Evolutionary conservation across 2,797 vertebrate species (phyloP).

Genomic region (Poecilia picta): DNA sequence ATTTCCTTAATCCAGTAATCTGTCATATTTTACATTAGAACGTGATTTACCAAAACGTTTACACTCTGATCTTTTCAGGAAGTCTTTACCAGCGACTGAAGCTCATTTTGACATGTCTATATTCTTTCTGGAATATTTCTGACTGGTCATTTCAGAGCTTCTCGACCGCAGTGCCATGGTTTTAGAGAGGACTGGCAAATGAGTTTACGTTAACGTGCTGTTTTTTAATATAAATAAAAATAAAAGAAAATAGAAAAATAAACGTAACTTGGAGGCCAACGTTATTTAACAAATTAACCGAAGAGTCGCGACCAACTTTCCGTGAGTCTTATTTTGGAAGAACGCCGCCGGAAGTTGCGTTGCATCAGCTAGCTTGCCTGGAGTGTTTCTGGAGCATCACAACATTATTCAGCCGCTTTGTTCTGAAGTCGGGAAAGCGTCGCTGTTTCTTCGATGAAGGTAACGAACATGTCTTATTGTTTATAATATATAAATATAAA

Average conservation of each 20-base stretch:
- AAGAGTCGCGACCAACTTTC: background rate
- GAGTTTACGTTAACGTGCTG: background rate
- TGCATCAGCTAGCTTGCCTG: fast-evolving
- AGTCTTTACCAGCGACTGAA: too few relatives aligned
- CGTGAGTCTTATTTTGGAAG: constrained; percentile 54
- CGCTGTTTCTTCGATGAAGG: constrained; percentile 65
- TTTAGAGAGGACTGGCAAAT: background rate
- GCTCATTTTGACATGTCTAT: too few relatives aligned
- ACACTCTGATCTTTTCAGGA: too few relatives aligned
- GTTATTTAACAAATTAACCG: too few relatives aligned
- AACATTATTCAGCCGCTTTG: constrained; percentile 68
- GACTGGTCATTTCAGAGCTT: too few relatives aligned
- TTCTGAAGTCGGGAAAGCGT: constrained; percentile 37
- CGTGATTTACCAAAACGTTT: too few relatives aligned
- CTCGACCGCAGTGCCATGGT: too few relatives aligned
- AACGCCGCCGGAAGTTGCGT: constrained; percentile 26
- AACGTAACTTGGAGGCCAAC: background rate
- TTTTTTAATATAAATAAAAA: background rate
- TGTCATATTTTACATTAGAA: too few relatives aligned
- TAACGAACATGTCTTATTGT: constrained; percentile 24
- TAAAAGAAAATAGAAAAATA: too few relatives aligned
- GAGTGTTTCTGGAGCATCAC: constrained; percentile 53
- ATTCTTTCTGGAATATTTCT: too few relatives aligned
- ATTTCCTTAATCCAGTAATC: too few relatives aligned
- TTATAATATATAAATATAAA: background rate